Percentiles rank a stretch among this genome's conserved stretches.
phyloP scores from a whole-genome alignment of 2,888 invertebrate genomes.

The Apotomis capreana region DNA sequence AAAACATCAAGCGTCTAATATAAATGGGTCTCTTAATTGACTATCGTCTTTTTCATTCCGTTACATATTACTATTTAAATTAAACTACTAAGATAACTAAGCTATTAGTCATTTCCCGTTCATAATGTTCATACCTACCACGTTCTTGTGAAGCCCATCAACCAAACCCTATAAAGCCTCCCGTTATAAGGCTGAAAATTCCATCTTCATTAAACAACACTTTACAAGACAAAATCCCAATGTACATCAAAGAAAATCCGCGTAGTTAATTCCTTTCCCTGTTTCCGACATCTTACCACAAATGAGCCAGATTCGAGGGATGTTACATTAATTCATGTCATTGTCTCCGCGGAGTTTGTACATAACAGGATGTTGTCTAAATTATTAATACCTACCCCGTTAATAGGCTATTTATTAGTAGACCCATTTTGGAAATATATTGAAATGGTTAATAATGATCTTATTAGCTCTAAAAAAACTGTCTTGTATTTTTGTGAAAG shows the following conservation, averaged over 20 bases:
- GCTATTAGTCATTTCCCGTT: slow-evolving; percentile 19
- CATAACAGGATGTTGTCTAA: slow-evolving; percentile 5
- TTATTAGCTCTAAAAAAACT: no score
- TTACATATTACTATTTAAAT: neutral
- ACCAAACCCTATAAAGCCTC: slow-evolving; percentile 2
- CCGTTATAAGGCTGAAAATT: slow-evolving; percentile 19
- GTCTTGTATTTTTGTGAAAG: no score
- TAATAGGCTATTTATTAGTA: slow-evolving; percentile 39
- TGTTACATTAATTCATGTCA: slow-evolving; percentile 51
- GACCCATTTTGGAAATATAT: no score
- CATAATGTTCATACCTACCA: slow-evolving; percentile 11
- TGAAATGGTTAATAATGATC: no score
- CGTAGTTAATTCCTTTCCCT: slow-evolving; percentile 37
- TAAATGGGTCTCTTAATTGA: no score
- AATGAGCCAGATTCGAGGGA: slow-evolving; percentile 34
- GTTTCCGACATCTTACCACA: slow-evolving; percentile 32
- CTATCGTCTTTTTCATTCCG: no score
- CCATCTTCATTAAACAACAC: slow-evolving; percentile 15
- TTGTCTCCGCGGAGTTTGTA: slow-evolving; percentile 9
- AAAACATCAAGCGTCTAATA: no score
- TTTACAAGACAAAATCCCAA: slow-evolving; percentile 26
- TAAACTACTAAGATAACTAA: neutral
- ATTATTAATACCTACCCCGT: slow-evolving; percentile 51
- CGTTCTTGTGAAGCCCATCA: neutral
- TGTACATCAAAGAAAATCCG: slow-evolving; percentile 40